Conservation (phyloP, 2,113 vertebrate species). For the Menidia beryllina region DNA sequence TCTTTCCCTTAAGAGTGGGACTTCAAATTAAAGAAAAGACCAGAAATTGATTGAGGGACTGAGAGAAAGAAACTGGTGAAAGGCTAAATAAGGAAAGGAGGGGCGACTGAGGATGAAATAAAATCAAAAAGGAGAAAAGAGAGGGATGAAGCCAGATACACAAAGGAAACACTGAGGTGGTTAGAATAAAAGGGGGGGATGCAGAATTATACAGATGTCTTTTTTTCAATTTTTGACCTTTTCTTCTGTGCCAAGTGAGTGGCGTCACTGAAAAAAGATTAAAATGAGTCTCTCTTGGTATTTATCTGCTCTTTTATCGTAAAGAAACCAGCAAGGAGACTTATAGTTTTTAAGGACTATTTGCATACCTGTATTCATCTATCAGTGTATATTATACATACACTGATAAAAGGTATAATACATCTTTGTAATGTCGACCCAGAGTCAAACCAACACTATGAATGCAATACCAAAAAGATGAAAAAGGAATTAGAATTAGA, state of each 20-base stretch:
- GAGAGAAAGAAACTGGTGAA: slow-evolving; percentile 4
- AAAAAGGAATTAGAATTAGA: too few relatives aligned
- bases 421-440: too few relatives aligned
- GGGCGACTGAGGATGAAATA: neutral
- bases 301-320: slow-evolving; percentile 1
- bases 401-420: too few relatives aligned
- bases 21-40: slow-evolving; percentile 17
- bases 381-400: too few relatives aligned
- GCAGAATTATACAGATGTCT: slow-evolving; percentile 20
- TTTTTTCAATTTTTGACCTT: slow-evolving; percentile 27
- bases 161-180: neutral
- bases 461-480: too few relatives aligned
- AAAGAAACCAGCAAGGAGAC: neutral
- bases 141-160: neutral
- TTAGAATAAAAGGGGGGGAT: neutral
- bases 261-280: slow-evolving; percentile 39
- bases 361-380: too few relatives aligned
- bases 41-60: slow-evolving; percentile 12
- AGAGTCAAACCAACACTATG: too few relatives aligned
- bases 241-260: neutral
- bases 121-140: neutral
- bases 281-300: slow-evolving; percentile 15
- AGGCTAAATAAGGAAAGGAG: neutral
- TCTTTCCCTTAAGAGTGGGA: slow-evolving; percentile 10
- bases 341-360: neutral